A percentile compares a stretch with the other conserved stretches of the same genome.
Evolutionary conservation across 2,888 invertebrate genomes (phyloP).

Genomic region (Macaria liturata): DNA sequence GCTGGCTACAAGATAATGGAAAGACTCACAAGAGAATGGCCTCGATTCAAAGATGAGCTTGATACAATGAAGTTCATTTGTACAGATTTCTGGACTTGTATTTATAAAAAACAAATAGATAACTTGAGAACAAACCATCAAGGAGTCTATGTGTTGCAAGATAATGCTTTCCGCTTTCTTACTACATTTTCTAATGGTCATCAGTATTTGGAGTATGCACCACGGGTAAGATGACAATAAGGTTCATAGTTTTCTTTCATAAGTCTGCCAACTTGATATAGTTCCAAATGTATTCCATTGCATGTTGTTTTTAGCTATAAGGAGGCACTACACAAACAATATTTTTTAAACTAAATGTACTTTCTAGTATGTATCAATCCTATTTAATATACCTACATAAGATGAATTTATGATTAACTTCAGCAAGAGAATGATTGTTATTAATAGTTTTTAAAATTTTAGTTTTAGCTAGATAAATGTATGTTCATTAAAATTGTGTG

Average conservation of each 20-base stretch:
- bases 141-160: conserved; percentile 98
- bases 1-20: conserved; percentile 94
- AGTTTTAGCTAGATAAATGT: too few species aligned
- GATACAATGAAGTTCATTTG: conserved; percentile 99
- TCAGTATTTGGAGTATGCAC: conserved; percentile 96
- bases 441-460: too few species aligned
- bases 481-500: background rate
- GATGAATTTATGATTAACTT: too few species aligned
- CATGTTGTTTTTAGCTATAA: too few species aligned
- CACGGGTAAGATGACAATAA: conserved; percentile 83
- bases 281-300: too few species aligned
- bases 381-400: too few species aligned
- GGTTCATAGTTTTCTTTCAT: too few species aligned
- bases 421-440: too few species aligned
- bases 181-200: conserved; percentile 93
- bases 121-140: conserved; percentile 98
- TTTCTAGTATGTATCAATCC: too few species aligned
- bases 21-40: conserved; percentile 94
- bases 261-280: too few species aligned
- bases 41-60: conserved; percentile 97
- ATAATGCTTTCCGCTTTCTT: conserved; percentile 96
- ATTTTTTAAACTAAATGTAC: too few species aligned
- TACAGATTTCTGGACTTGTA: conserved; percentile 99
- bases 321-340: too few species aligned
- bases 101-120: conserved; percentile 99